Conservation (phyloP, 30 jellyfish, hydroid and myxozoan genomes). For the Mastigias papua region DNA sequence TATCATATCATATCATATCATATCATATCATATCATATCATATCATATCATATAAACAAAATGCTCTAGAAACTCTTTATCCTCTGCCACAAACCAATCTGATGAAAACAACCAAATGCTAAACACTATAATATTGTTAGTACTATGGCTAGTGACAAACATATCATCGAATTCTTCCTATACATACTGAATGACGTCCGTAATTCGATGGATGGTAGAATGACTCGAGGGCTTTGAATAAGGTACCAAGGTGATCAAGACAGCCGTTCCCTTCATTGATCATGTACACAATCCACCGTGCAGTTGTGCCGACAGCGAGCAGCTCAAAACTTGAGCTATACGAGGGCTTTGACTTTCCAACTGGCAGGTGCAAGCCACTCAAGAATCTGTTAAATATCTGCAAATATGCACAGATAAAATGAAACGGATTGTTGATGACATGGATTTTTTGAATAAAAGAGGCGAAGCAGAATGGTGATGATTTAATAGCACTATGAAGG, state of each 20-base stretch:
- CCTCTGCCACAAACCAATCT: no score
- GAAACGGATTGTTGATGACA: no score
- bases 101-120: no score
- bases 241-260: constrained; percentile 71
- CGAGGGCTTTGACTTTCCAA: constrained; percentile 71
- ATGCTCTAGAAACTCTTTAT: no score
- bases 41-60: no score
- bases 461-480: no score
- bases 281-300: constrained; percentile 90
- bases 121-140: not conserved
- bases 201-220: constrained; percentile 93
- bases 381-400: constrained; percentile 88
- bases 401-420: no score
- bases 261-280: constrained; percentile 78
- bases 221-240: constrained; percentile 83
- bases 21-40: no score
- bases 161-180: not conserved
- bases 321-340: constrained; percentile 49
- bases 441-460: no score
- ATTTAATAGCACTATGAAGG: no score
- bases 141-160: not conserved
- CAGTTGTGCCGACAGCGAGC: constrained; percentile 58
- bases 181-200: constrained; percentile 85
- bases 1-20: no score
- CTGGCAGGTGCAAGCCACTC: constrained; percentile 88